phyloP scores from a whole-genome alignment of 2,797 vertebrate species.

The Gymnothorax reevesii region DNA sequence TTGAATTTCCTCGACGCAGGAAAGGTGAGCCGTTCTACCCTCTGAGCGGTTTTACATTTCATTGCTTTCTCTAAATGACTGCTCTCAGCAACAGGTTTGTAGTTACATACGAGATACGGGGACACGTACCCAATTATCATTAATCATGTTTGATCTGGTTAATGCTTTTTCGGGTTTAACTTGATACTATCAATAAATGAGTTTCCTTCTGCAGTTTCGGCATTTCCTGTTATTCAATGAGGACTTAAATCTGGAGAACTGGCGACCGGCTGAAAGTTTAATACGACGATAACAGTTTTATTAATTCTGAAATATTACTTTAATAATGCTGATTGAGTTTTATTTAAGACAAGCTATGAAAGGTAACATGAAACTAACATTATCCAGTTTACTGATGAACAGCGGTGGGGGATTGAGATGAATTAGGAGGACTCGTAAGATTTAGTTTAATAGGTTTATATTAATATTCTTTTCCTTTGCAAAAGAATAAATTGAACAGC shows the following conservation, averaged over 20 bases:
- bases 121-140: conserved; percentile 4
- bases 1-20: background rate
- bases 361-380: background rate
- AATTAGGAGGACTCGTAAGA: background rate
- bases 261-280: background rate
- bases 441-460: background rate
- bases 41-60: background rate
- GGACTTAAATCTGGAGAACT: background rate
- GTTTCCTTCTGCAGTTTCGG: background rate
- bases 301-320: background rate
- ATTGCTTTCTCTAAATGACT: background rate
- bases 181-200: background rate
- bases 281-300: background rate
- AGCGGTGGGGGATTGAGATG: background rate
- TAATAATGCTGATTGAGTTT: background rate
- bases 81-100: background rate
- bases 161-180: background rate
- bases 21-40: background rate
- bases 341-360: background rate
- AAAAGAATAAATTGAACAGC: background rate
- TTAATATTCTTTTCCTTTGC: background rate
- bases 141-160: background rate
- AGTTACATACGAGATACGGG: background rate
- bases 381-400: background rate
- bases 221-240: background rate